These are phyloP conservation scores for Notechis scutatus DNA, from an alignment of 2,113 vertebrate species.

Conservation along the genomic window DNA sequence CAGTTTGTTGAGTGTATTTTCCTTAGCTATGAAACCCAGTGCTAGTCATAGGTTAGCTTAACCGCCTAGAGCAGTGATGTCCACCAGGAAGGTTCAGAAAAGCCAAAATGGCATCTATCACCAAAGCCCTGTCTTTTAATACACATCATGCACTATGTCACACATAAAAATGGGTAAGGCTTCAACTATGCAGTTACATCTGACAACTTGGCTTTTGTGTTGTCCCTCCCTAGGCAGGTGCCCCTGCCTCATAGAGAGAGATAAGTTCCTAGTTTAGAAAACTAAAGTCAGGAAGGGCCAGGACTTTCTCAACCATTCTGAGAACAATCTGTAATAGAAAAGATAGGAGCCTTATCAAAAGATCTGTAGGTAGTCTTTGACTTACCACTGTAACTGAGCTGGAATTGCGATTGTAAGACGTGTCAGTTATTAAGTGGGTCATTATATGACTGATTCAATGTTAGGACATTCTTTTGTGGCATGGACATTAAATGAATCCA, in stretches of 20 bases:
- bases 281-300: background rate
- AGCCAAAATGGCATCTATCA: background rate
- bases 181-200: background rate
- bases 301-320: background rate
- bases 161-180: background rate
- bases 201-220: background rate
- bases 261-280: background rate
- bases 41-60: background rate
- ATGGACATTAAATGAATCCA: background rate
- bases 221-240: background rate
- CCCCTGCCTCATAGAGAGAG: background rate
- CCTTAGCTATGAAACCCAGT: background rate
- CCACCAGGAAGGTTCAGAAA: background rate
- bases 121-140: background rate
- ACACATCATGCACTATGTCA: background rate
- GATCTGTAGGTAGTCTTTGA: background rate
- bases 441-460: background rate
- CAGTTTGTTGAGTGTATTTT: background rate
- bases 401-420: background rate
- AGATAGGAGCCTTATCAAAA: background rate
- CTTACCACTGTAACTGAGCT: background rate
- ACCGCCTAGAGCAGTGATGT: background rate
- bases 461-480: background rate
- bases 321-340: background rate
- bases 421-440: background rate